phyloP scores from a whole-genome alignment of 1,140 invertebrate species.

The Bombus cullumanus region DNA sequence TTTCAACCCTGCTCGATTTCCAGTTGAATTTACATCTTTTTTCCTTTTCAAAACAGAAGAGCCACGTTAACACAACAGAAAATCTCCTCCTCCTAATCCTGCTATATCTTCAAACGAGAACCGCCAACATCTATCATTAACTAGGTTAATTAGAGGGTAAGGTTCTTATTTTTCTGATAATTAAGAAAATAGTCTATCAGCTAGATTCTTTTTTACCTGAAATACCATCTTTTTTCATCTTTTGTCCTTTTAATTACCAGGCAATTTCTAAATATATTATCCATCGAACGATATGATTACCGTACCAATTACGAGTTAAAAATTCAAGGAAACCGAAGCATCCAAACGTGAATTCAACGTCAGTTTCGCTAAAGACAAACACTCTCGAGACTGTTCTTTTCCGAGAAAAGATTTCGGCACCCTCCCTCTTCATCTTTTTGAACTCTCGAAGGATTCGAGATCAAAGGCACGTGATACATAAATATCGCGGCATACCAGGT shows the following conservation, averaged over 20 bases:
- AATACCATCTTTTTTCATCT: neutral
- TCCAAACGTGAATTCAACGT: neutral
- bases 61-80: neutral
- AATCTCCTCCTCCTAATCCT: neutral
- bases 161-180: neutral
- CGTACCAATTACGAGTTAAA: neutral
- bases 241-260: neutral
- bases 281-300: neutral
- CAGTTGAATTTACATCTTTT: neutral
- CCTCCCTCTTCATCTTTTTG: neutral
- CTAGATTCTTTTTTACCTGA: too few relatives aligned
- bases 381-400: too few relatives aligned
- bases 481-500: neutral
- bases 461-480: conserved; percentile 30
- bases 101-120: neutral
- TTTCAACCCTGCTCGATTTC: neutral
- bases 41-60: too few relatives aligned
- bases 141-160: too few relatives aligned
- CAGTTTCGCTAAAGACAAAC: neutral
- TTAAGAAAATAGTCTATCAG: neutral
- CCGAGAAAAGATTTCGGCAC: neutral
- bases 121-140: neutral
- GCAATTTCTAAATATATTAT: neutral
- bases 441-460: neutral
- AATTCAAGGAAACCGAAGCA: neutral